phyloP scores from a whole-genome alignment of 1,140 invertebrate species.

The Cydia pomonella region DNA sequence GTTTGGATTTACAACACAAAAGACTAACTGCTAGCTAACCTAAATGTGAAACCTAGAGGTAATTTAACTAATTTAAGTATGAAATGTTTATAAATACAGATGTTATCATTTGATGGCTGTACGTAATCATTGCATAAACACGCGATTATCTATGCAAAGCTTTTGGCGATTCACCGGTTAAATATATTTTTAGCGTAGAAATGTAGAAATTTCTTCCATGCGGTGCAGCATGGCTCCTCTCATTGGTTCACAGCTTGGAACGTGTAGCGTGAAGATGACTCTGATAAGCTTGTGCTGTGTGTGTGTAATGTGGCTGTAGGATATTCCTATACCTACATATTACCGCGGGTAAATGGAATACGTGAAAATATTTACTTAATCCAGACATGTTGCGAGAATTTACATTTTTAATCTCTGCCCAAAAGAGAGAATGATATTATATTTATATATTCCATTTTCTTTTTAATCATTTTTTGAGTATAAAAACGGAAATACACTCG shows the following conservation, averaged over 20 bases:
- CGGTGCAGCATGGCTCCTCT: slow-evolving; percentile 23
- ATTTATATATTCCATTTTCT: background rate
- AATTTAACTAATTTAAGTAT: no score
- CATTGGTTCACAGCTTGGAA: slow-evolving; percentile 8
- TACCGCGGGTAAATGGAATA: no score
- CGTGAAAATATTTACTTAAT: background rate
- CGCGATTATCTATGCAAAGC: background rate
- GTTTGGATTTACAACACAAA: no score
- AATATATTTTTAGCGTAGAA: slow-evolving; percentile 14
- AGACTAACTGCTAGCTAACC: no score
- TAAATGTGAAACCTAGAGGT: no score
- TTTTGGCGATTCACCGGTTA: background rate
- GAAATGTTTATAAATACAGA: background rate
- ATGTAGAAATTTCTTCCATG: slow-evolving; percentile 21
- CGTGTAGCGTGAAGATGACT: slow-evolving; percentile 12
- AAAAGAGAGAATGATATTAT: background rate
- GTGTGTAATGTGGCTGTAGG: no score
- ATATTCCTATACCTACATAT: no score
- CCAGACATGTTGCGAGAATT: background rate
- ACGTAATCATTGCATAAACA: background rate
- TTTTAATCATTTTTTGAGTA: background rate
- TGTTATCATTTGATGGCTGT: background rate
- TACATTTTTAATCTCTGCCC: background rate
- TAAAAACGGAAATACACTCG: no score
- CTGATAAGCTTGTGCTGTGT: slow-evolving; percentile 12